These are phyloP conservation scores for Nettapus auritus DNA, from an alignment of 2,113 vertebrate species.

Conservation along the genomic window DNA sequence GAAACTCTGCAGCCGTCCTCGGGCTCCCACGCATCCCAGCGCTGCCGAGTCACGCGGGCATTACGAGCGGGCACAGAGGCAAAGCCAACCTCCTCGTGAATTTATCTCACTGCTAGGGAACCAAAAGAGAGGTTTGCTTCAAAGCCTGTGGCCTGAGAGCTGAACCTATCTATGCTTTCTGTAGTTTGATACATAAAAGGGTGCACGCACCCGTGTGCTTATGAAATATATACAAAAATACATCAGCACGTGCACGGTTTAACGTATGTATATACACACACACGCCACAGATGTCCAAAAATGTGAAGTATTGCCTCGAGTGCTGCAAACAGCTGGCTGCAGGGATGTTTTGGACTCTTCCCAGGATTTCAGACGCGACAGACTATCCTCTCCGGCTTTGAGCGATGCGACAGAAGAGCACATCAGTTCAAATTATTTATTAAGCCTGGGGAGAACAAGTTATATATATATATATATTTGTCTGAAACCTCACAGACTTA, in stretches of 20 bases:
- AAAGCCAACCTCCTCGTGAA: background rate
- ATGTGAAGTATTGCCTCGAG: background rate
- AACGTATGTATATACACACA: background rate
- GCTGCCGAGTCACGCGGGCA: background rate
- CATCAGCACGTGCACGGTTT: rapidly evolving
- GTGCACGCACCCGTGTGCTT: background rate
- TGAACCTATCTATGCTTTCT: background rate
- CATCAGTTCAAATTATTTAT: background rate
- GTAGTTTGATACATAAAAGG: background rate
- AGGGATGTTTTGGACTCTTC: background rate
- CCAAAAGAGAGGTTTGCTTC: background rate
- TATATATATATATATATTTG: too few relatives aligned
- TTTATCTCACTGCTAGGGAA: background rate
- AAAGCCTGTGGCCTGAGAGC: background rate
- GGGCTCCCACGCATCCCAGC: background rate
- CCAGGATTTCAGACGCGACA: slow-evolving; percentile 17
- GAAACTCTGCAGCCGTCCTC: background rate
- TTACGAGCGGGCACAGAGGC: background rate
- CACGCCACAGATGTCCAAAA: background rate
- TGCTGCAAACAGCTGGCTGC: slow-evolving; percentile 22
- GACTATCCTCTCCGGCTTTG: background rate
- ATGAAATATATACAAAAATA: background rate
- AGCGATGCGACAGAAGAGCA: background rate
- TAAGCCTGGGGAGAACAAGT: background rate
- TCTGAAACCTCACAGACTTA: too few relatives aligned